Evolutionary conservation across 1,140 invertebrate species (phyloP).

Genomic region (Trichonephila clavata): DNA sequence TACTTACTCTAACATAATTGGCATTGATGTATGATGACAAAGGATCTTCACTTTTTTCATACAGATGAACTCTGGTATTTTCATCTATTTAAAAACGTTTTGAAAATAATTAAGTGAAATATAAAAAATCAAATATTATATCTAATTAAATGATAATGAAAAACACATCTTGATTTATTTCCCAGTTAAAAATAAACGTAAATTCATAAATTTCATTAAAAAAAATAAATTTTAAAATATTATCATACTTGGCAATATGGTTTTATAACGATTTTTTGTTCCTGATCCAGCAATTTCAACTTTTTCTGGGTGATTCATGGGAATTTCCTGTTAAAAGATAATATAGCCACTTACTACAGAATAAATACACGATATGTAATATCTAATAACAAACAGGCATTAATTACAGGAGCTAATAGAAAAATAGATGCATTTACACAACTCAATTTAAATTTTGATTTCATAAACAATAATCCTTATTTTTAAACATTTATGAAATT

Average conservation of each 20-base stretch:
- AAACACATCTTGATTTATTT: neutral
- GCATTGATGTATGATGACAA: slow-evolving; percentile 95
- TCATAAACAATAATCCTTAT: no score
- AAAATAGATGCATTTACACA: no score
- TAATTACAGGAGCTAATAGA: no score
- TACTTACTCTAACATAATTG: slow-evolving; percentile 91
- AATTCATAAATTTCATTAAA: neutral
- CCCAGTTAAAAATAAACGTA: neutral
- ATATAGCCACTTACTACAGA: no score
- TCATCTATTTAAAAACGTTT: slow-evolving; percentile 65
- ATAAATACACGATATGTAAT: no score
- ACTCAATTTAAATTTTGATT: no score
- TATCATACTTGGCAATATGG: slow-evolving; percentile 88
- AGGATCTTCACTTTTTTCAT: slow-evolving; percentile 72
- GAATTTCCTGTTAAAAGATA: slow-evolving; percentile 85
- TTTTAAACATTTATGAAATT: no score
- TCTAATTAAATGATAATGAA: no score
- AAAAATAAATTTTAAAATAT: neutral
- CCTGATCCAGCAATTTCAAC: slow-evolving; percentile 93
- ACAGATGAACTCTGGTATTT: slow-evolving; percentile 67
- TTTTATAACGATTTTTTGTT: slow-evolving; percentile 93
- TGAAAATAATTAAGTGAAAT: no score
- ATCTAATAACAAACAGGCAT: no score
- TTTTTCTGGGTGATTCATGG: slow-evolving; percentile 93
- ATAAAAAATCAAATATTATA: no score